phyloP scores from a whole-genome alignment of 2,113 vertebrate species.

The Dicaeum eximium region DNA sequence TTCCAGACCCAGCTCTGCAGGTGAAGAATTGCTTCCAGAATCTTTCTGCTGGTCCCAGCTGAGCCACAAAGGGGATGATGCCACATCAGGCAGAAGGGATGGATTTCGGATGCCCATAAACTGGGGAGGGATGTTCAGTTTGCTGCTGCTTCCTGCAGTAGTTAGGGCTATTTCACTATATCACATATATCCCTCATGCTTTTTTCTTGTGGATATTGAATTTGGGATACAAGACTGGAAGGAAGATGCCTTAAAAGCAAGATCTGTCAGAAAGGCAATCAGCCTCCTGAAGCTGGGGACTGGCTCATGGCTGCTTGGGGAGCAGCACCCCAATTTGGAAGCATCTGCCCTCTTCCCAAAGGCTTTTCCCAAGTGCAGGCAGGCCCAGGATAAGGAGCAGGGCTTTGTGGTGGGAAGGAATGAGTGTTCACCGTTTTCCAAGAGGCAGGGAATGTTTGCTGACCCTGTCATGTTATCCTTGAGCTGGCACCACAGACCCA shows the following conservation, averaged over 20 bases:
- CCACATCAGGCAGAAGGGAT: not conserved
- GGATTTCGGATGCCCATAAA: not conserved
- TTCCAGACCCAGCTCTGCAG: not conserved
- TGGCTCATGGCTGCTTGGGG: not conserved
- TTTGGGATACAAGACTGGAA: not conserved
- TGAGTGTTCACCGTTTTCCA: not conserved
- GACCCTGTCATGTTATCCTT: fast-evolving
- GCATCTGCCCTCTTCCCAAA: not conserved
- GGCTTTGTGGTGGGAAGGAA: not conserved
- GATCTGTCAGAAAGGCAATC: not conserved
- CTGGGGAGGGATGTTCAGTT: not conserved
- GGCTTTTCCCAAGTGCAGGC: not conserved
- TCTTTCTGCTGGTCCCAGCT: not conserved
- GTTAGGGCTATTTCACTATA: not conserved
- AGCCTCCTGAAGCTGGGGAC: not conserved
- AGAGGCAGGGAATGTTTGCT: not conserved
- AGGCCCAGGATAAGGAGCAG: not conserved
- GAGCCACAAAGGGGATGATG: not conserved
- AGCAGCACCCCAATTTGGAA: not conserved
- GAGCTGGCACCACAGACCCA: not conserved
- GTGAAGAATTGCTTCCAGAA: not conserved
- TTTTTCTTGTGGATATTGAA: not conserved
- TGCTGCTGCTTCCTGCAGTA: not conserved
- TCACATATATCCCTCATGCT: not conserved
- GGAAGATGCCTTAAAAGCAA: not conserved